Conservation (phyloP, 1,140 invertebrate genomes). For the Scaptomyza hsui region DNA sequence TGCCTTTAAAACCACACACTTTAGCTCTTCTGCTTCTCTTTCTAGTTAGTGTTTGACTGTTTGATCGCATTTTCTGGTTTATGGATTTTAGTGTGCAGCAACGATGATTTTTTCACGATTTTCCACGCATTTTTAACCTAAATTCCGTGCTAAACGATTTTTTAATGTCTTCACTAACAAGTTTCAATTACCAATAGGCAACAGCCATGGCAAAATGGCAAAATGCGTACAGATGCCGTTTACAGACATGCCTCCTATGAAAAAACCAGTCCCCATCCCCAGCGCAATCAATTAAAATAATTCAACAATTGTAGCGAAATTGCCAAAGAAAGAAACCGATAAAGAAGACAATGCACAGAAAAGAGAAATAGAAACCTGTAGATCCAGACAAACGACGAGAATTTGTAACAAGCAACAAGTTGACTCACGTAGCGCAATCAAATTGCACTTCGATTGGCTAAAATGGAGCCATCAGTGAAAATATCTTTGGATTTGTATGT, state of each 20-base stretch:
- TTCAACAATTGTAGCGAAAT: constrained; percentile 70
- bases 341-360: constrained; percentile 65
- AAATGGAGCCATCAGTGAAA: constrained; percentile 76
- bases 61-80: constrained; percentile 24
- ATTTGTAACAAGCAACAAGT: constrained; percentile 36
- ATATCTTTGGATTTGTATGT: constrained; percentile 31
- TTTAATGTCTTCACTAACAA: constrained; percentile 82
- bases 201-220: constrained; percentile 44
- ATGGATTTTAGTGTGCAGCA: constrained; percentile 18
- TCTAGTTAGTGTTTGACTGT: not conserved
- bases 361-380: constrained; percentile 22
- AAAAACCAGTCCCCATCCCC: constrained; percentile 62
- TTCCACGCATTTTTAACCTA: constrained; percentile 82
- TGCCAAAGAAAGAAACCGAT: constrained; percentile 28
- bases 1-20: constrained; percentile 70
- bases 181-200: constrained; percentile 78
- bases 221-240: constrained; percentile 48
- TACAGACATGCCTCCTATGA: constrained; percentile 44
- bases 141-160: constrained; percentile 81
- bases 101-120: constrained; percentile 65
- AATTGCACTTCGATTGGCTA: constrained; percentile 69
- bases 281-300: constrained; percentile 78
- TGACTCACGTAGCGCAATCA: constrained; percentile 64
- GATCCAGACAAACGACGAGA: constrained; percentile 24
- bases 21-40: constrained; percentile 59